Conservation (phyloP, 2,797 vertebrate species). For the Petrocephalus schoutedeni region DNA sequence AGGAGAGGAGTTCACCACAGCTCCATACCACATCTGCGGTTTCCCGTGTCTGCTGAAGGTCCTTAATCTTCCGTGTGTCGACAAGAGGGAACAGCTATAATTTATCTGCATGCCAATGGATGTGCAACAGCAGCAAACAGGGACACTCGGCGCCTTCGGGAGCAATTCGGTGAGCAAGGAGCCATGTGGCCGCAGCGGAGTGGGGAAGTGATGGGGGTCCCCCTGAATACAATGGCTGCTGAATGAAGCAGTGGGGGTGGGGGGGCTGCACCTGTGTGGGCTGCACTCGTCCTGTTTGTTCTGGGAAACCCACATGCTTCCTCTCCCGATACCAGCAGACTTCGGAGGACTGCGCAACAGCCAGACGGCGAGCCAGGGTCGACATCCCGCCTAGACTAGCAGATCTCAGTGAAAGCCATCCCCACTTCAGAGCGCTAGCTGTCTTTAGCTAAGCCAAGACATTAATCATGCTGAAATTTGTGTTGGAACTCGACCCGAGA, state of each 20-base stretch:
- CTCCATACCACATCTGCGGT: background rate
- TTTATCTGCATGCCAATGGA: background rate
- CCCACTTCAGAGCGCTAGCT: conserved; percentile 11
- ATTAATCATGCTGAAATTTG: conserved; percentile 33
- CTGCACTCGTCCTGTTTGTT: conserved; percentile 16
- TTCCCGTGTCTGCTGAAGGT: background rate
- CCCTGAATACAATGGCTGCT: conserved; percentile 15
- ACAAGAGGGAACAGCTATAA: background rate
- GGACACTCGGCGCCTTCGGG: background rate
- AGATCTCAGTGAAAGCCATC: background rate
- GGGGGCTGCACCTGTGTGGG: conserved; percentile 23
- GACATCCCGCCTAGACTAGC: background rate
- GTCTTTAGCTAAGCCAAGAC: conserved; percentile 26
- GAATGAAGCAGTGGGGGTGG: conserved; percentile 19
- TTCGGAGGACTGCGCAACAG: background rate
- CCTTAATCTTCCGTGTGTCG: background rate
- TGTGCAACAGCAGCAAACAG: background rate
- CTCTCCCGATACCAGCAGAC: conserved; percentile 1
- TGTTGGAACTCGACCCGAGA: conserved; percentile 1
- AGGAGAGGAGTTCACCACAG: background rate
- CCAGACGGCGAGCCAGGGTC: background rate
- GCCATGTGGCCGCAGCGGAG: background rate
- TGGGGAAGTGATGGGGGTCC: background rate
- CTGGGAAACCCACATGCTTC: conserved; percentile 6
- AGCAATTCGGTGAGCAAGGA: background rate